These are phyloP conservation scores for Rhynchonycteris naso DNA, from an alignment of 2,797 vertebrate genomes.

Conservation along the genomic window DNA sequence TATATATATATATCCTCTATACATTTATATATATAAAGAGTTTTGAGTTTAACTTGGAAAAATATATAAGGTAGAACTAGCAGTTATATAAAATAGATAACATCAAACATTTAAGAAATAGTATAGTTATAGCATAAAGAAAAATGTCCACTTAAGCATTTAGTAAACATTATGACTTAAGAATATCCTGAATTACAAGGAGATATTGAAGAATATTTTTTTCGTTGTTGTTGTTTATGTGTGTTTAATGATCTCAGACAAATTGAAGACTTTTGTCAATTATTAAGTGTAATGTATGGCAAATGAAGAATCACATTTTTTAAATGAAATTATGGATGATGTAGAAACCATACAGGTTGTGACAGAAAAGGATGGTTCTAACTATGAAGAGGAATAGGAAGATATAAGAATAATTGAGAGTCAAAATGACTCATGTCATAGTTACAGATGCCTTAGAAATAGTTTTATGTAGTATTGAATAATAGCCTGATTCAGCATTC, in stretches of 20 bases:
- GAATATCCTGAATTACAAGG: neutral
- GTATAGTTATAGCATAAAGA: neutral
- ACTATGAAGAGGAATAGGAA: neutral
- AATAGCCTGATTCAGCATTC: neutral
- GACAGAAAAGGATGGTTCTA: neutral
- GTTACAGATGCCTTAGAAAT: neutral
- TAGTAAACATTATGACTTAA: constrained; percentile 29
- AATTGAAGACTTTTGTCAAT: neutral
- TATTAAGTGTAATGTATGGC: neutral
- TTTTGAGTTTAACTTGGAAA: constrained; percentile 25
- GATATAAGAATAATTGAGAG: neutral
- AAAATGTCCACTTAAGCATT: neutral
- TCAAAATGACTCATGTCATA: neutral
- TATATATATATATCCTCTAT: too few relatives aligned
- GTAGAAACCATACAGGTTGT: neutral
- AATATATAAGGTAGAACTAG: neutral
- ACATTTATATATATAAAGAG: neutral
- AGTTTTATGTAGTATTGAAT: neutral
- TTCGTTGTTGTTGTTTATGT: neutral
- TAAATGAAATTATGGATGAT: constrained; percentile 1
- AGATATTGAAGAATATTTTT: neutral
- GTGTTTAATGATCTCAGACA: constrained; percentile 15
- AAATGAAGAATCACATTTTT: neutral
- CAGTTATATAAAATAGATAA: neutral
- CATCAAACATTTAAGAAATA: constrained; percentile 14